These are phyloP conservation scores for Neotoxoptera formosana DNA, from an alignment of 1,140 invertebrate species.

Conservation along the genomic window DNA sequence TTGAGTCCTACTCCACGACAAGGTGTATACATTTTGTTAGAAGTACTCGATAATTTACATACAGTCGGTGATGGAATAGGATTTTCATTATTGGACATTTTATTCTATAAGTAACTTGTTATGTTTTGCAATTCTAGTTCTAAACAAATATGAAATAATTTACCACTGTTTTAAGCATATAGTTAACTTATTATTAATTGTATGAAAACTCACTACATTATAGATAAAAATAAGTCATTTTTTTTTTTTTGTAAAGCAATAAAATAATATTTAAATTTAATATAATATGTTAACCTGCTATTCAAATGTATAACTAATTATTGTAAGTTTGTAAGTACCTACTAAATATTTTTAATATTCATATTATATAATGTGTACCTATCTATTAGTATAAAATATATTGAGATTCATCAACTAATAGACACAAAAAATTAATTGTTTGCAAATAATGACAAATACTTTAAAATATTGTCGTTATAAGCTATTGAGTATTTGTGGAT, in stretches of 20 bases:
- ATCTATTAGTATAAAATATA: too few species aligned
- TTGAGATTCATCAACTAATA: too few species aligned
- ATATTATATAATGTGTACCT: too few species aligned
- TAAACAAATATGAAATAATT: background rate
- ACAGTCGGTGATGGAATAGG: background rate
- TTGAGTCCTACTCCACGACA: slow-evolving; percentile 40
- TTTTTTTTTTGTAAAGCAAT: background rate
- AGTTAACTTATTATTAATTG: background rate
- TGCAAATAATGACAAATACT: too few species aligned
- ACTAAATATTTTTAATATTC: too few species aligned
- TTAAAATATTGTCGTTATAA: too few species aligned
- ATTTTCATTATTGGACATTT: slow-evolving; percentile 21
- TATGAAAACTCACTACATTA: background rate
- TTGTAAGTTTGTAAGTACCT: too few species aligned
- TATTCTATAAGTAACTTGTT: background rate
- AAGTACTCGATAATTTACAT: background rate
- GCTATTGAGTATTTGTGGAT: too few species aligned
- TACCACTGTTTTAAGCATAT: background rate
- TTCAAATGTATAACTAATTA: background rate
- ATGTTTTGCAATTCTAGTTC: background rate
- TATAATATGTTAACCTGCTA: background rate
- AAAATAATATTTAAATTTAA: background rate
- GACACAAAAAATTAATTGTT: too few species aligned
- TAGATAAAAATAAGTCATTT: background rate
- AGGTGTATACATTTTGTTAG: slow-evolving; percentile 28